phyloP scores from a whole-genome alignment of 2,113 vertebrate genomes.

The Scophthalmus maximus region DNA sequence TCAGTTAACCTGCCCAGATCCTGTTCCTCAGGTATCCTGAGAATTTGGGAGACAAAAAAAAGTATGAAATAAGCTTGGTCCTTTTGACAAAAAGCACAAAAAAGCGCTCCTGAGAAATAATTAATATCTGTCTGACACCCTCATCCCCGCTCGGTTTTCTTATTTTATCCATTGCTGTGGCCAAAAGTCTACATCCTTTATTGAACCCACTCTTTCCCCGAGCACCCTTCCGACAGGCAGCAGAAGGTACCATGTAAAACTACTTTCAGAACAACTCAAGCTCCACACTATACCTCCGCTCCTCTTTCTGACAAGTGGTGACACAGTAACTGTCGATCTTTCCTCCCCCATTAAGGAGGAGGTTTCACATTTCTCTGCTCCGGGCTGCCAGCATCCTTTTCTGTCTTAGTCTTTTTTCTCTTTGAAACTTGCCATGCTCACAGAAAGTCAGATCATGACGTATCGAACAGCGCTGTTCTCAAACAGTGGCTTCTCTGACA shows the following conservation, averaged over 20 bases:
- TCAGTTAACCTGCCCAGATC: not conserved
- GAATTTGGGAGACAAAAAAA: not conserved
- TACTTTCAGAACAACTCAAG: slow-evolving; percentile 71
- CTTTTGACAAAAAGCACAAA: not conserved
- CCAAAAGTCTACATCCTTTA: slow-evolving; percentile 45
- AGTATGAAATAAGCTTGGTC: not conserved
- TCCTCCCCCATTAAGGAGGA: slow-evolving; percentile 74
- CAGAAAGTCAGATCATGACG: slow-evolving; percentile 72
- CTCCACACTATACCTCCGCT: slow-evolving; percentile 56
- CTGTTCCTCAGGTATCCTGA: not conserved
- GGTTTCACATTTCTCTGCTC: slow-evolving; percentile 67
- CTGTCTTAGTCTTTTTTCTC: slow-evolving; percentile 51
- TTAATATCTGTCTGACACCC: slow-evolving; percentile 40
- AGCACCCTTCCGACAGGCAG: slow-evolving; percentile 60
- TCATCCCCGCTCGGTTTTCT: slow-evolving; percentile 5
- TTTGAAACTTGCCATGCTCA: slow-evolving; percentile 68
- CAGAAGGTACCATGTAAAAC: slow-evolving; percentile 70
- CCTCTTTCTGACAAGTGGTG: slow-evolving; percentile 70
- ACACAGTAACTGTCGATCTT: slow-evolving; percentile 78
- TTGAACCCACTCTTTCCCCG: slow-evolving; percentile 44
- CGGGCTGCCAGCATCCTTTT: slow-evolving; percentile 66
- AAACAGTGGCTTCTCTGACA: slow-evolving; percentile 66
- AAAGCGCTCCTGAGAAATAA: slow-evolving; percentile 37
- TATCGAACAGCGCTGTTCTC: slow-evolving; percentile 60
- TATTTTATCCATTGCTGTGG: slow-evolving; percentile 17